A percentile compares a stretch with the other conserved stretches of the same genome.
Conservation (phyloP, 2,888 invertebrate genomes). For the Melikaiella ostensackeni region DNA sequence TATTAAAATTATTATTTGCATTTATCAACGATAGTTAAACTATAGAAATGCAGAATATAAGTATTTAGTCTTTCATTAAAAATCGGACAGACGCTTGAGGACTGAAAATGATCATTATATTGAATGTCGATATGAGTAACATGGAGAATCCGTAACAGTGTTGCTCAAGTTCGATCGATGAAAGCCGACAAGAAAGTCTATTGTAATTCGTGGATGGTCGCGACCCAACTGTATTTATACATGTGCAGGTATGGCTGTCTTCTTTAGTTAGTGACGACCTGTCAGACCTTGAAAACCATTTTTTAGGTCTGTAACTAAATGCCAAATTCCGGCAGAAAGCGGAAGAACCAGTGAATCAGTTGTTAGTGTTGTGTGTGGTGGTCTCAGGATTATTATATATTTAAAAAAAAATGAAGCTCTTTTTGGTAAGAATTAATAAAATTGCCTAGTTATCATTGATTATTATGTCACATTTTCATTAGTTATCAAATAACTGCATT, state of each 20-base stretch:
- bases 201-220: conserved; percentile 77
- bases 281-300: conserved; percentile 64
- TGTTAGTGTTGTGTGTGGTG: conserved; percentile 60
- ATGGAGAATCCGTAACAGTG: conserved; percentile 72
- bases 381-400: conserved; percentile 53
- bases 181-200: conserved; percentile 77
- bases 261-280: conserved; percentile 71
- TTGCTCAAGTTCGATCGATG: conserved; percentile 75
- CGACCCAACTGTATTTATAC: conserved; percentile 76
- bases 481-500: background rate
- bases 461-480: background rate
- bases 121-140: conserved; percentile 62
- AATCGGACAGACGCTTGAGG: background rate
- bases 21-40: background rate
- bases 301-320: conserved; percentile 7
- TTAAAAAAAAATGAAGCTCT: conserved; percentile 63
- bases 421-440: conserved; percentile 59
- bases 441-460: background rate
- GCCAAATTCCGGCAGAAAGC: background rate
- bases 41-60: background rate
- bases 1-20: background rate
- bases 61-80: conserved; percentile 18
- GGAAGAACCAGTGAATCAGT: background rate
- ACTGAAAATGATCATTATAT: conserved; percentile 45
- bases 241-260: conserved; percentile 73